These are phyloP conservation scores for Hoplias malabaricus DNA, from an alignment of 2,113 vertebrate species.

Conservation along the genomic window DNA sequence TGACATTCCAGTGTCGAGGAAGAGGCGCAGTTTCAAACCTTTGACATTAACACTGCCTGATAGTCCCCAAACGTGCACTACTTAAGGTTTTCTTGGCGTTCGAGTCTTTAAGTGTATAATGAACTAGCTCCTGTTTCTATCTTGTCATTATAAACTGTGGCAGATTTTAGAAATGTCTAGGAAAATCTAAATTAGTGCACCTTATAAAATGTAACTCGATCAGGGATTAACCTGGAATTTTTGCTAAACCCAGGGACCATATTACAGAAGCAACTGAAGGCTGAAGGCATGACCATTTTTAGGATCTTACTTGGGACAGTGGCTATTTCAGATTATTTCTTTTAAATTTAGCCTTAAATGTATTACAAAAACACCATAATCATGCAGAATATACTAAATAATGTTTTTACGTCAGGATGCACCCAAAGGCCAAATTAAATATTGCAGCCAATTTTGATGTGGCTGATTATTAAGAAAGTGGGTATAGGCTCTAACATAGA, in stretches of 20 bases:
- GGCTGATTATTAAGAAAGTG: too few species aligned
- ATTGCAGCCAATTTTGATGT: too few species aligned
- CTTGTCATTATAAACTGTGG: neutral
- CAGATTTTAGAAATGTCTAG: neutral
- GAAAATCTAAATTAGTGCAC: neutral
- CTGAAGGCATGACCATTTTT: too few species aligned
- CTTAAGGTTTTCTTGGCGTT: neutral
- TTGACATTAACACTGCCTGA: neutral
- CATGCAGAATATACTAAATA: too few species aligned
- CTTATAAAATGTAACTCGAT: neutral
- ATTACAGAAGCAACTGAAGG: neutral
- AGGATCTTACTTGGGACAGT: too few species aligned
- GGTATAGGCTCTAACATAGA: too few species aligned
- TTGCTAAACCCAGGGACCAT: neutral
- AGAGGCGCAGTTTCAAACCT: neutral
- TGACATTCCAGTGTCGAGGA: neutral
- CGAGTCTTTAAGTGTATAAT: neutral
- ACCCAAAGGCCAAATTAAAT: too few species aligned
- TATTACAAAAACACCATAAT: too few species aligned
- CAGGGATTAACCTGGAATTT: neutral
- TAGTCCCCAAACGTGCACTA: neutral
- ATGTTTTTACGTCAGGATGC: too few species aligned
- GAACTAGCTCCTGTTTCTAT: neutral
- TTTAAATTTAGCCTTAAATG: too few species aligned
- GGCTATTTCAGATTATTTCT: too few species aligned